phyloP scores from a whole-genome alignment of 2,888 invertebrate genomes.

The Meghimatium bilineatum region DNA sequence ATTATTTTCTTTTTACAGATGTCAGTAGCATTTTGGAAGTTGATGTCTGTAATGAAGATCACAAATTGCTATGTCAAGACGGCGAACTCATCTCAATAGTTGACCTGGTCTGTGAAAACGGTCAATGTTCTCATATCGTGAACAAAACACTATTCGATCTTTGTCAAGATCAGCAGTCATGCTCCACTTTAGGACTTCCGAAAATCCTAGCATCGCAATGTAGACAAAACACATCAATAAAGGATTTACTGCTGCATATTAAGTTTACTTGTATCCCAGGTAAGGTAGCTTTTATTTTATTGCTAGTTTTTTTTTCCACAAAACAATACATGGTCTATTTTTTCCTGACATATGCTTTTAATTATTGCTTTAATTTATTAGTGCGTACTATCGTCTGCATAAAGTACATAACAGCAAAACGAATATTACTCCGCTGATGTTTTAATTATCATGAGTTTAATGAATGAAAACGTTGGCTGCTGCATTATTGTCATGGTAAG shows the following conservation, averaged over 20 bases:
- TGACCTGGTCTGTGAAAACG: slow-evolving; percentile 5
- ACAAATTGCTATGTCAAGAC: slow-evolving; percentile 9
- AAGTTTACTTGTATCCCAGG: slow-evolving; percentile 20
- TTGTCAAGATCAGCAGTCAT: slow-evolving; percentile 33
- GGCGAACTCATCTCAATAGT: slow-evolving; percentile 13
- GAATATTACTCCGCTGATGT: too few relatives aligned
- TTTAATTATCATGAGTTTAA: too few relatives aligned
- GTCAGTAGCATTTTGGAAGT: not conserved
- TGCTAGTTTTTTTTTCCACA: too few relatives aligned
- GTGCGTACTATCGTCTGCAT: too few relatives aligned
- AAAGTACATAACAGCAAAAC: too few relatives aligned
- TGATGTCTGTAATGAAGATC: slow-evolving; percentile 19
- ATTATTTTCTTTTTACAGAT: not conserved
- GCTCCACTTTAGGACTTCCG: slow-evolving; percentile 1
- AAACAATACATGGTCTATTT: too few relatives aligned
- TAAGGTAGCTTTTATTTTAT: not conserved
- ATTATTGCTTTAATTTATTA: too few relatives aligned
- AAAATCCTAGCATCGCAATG: not conserved
- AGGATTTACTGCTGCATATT: not conserved
- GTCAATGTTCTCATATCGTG: not conserved
- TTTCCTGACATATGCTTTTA: too few relatives aligned
- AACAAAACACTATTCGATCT: not conserved
- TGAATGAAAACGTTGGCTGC: too few relatives aligned
- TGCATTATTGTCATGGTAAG: too few relatives aligned
- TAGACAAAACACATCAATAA: too few relatives aligned